phyloP scores from a whole-genome alignment of 2,888 invertebrate species.

The Drosophila flavopinicola region DNA sequence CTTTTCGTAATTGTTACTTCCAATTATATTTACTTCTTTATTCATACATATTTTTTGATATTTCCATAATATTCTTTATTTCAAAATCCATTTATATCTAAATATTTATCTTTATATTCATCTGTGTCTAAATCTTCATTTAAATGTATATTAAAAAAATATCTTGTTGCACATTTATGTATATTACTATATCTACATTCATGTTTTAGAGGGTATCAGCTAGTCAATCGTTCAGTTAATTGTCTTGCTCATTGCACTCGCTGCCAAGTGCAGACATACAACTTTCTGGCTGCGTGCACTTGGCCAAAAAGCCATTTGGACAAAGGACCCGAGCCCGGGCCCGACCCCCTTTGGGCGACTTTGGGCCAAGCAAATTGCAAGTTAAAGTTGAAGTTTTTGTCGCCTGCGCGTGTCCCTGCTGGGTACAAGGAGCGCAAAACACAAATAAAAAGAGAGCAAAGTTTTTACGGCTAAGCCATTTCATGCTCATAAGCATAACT shows the following conservation, averaged over 20 bases:
- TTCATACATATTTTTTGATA: no score
- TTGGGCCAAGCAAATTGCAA: conserved; percentile 45
- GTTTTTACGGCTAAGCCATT: conserved; percentile 52
- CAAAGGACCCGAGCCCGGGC: no score
- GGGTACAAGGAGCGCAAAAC: conserved; percentile 2
- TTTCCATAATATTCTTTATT: no score
- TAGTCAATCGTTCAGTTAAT: background rate
- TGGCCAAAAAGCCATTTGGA: conserved; percentile 27
- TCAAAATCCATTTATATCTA: no score
- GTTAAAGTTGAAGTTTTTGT: conserved; percentile 40
- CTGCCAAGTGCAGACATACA: conserved; percentile 45
- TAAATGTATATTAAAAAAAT: no score
- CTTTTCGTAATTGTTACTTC: no score
- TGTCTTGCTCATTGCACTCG: background rate
- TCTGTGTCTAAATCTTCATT: no score
- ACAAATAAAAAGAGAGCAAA: conserved; percentile 13
- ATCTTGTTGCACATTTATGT: no score
- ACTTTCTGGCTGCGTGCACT: conserved; percentile 48
- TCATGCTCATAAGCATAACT: conserved; percentile 69
- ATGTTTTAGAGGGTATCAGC: conserved; percentile 1
- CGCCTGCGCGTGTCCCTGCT: conserved; percentile 52
- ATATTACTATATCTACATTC: no score
- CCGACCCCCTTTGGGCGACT: conserved; percentile 20
- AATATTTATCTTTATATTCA: no score
- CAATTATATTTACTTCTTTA: no score